These are phyloP conservation scores for Ploceus nigricollis DNA, from an alignment of 2,113 vertebrate species.

Conservation along the genomic window DNA sequence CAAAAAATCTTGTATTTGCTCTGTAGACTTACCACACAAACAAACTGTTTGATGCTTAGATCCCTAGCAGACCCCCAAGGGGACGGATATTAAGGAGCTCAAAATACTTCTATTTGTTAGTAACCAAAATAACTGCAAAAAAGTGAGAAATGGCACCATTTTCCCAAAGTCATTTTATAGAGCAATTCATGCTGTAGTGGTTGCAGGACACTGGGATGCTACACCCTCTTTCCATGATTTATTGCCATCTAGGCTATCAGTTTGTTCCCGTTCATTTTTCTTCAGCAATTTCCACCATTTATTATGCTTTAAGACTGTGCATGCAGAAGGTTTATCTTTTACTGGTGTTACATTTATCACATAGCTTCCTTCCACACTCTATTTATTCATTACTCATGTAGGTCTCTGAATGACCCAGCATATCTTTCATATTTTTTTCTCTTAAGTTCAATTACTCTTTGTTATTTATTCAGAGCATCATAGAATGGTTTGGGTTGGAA, in stretches of 20 bases:
- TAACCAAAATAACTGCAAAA: not conserved
- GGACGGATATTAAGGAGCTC: not conserved
- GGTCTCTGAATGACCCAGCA: not conserved
- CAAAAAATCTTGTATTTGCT: not conserved
- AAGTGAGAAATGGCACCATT: not conserved
- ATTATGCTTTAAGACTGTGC: not conserved
- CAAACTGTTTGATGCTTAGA: not conserved
- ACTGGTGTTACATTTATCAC: not conserved
- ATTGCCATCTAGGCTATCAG: not conserved
- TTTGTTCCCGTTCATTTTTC: not conserved
- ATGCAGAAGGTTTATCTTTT: not conserved
- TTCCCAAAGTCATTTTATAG: not conserved
- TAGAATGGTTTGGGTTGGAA: not conserved
- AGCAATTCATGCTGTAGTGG: accelerated
- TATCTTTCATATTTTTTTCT: not conserved
- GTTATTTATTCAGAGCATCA: not conserved
- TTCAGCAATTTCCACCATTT: not conserved
- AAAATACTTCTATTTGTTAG: not conserved
- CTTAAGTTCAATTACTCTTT: not conserved
- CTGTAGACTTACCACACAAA: not conserved
- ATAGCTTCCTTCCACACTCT: not conserved
- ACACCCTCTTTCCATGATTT: not conserved
- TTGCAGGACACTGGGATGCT: not conserved
- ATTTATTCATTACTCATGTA: not conserved
- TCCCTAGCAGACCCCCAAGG: not conserved